Evolutionary conservation across 2,113 vertebrate genomes (phyloP).

Genomic region (Megalops atlanticus): DNA sequence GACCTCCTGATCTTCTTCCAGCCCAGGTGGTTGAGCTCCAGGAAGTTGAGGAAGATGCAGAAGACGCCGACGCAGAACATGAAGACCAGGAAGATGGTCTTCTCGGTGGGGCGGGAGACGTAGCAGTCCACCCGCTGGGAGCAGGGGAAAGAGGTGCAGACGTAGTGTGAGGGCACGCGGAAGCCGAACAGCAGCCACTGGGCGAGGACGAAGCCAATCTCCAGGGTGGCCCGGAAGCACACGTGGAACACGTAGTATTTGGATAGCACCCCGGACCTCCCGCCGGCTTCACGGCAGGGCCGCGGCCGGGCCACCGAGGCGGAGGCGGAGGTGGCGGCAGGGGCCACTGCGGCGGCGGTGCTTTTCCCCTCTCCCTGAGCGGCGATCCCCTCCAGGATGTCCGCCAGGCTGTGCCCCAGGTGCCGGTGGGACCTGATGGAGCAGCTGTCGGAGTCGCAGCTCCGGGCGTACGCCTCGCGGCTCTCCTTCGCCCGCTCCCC

Average conservation of each 20-base stretch:
- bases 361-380: conserved; percentile 58
- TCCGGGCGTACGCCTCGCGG: conserved; percentile 44
- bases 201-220: conserved; percentile 67
- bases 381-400: conserved; percentile 56
- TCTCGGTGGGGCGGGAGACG: conserved; percentile 74
- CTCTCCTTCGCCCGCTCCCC: background rate
- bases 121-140: conserved; percentile 73
- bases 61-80: conserved; percentile 74
- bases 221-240: conserved; percentile 65
- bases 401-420: conserved; percentile 63
- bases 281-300: background rate
- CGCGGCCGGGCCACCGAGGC: background rate
- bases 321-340: no score
- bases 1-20: conserved; percentile 71
- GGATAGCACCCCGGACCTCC: conserved; percentile 63
- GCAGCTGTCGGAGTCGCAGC: conserved; percentile 70
- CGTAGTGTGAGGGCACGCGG: conserved; percentile 66
- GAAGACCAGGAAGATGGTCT: conserved; percentile 74
- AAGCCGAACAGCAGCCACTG: conserved; percentile 77
- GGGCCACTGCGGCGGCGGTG: conserved; percentile 45
- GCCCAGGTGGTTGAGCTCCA: conserved; percentile 75
- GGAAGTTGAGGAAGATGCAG: conserved; percentile 71
- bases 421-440: conserved; percentile 67
- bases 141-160: conserved; percentile 62
- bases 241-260: conserved; percentile 74